These are phyloP conservation scores for Prinia subflava DNA, from an alignment of 2,113 vertebrate species.

Conservation along the genomic window DNA sequence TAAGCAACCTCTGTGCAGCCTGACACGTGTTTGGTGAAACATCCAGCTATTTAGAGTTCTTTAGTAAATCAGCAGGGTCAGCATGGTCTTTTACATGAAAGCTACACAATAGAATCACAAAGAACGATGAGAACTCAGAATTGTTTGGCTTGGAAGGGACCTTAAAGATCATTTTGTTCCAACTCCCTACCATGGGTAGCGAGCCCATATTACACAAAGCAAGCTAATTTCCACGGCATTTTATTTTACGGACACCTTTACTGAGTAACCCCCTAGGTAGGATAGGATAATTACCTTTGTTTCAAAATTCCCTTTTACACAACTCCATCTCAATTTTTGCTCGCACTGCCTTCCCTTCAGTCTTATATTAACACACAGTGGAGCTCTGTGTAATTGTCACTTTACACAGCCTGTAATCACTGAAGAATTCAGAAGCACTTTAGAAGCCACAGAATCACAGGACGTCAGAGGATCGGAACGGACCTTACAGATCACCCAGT, in stretches of 20 bases:
- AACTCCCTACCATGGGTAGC: not conserved
- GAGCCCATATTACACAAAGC: not conserved
- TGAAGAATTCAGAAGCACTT: not conserved
- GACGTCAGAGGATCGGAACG: not conserved
- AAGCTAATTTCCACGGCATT: not conserved
- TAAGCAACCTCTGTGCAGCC: not conserved
- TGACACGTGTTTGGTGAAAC: not conserved
- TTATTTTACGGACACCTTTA: not conserved
- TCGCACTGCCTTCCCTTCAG: not conserved
- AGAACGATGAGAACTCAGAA: not conserved
- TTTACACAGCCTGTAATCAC: not conserved
- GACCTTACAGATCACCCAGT: not conserved
- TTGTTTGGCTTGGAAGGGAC: not conserved
- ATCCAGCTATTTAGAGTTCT: accelerated
- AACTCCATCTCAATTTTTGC: not conserved
- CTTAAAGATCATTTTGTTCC: not conserved
- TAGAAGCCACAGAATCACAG: not conserved
- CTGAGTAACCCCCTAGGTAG: not conserved
- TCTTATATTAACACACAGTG: accelerated
- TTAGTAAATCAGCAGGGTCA: not conserved
- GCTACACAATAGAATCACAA: not conserved
- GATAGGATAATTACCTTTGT: not conserved
- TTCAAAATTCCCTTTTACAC: not conserved
- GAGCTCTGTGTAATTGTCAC: not conserved
- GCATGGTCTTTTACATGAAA: not conserved